Percentiles rank a stretch among this genome's conserved stretches.
phyloP scores from a whole-genome alignment of 2,797 vertebrate species.

The Periparus ater region DNA sequence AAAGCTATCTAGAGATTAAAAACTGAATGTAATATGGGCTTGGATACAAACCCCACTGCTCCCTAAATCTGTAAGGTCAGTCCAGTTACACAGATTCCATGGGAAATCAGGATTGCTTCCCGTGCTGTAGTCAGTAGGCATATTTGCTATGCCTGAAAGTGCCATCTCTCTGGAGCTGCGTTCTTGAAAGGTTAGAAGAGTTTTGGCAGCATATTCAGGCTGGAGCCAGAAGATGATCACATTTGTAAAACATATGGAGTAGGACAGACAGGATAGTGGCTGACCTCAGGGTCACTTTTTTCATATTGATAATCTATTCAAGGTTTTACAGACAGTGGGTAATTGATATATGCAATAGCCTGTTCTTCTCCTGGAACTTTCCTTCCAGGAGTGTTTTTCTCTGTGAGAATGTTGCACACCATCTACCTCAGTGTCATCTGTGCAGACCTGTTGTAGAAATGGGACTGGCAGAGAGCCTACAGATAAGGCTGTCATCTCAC shows the following conservation, averaged over 20 bases:
- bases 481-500: neutral
- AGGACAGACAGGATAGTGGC: neutral
- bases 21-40: neutral
- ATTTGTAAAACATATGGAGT: neutral
- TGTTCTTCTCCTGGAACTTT: neutral
- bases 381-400: neutral
- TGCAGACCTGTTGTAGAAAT: neutral
- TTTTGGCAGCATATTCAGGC: neutral
- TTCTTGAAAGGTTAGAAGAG: neutral
- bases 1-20: neutral
- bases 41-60: neutral
- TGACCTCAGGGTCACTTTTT: neutral
- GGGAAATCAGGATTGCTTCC: neutral
- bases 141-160: neutral
- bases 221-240: rapidly evolving
- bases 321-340: neutral
- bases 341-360: neutral
- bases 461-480: neutral
- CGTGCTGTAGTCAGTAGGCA: neutral
- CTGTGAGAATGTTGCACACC: neutral
- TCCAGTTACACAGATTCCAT: neutral
- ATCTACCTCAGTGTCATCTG: neutral
- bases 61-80: neutral
- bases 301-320: neutral
- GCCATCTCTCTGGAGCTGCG: neutral